Evolutionary conservation across 2,888 invertebrate species (phyloP).

Genomic region (Cantharis lateralis): DNA sequence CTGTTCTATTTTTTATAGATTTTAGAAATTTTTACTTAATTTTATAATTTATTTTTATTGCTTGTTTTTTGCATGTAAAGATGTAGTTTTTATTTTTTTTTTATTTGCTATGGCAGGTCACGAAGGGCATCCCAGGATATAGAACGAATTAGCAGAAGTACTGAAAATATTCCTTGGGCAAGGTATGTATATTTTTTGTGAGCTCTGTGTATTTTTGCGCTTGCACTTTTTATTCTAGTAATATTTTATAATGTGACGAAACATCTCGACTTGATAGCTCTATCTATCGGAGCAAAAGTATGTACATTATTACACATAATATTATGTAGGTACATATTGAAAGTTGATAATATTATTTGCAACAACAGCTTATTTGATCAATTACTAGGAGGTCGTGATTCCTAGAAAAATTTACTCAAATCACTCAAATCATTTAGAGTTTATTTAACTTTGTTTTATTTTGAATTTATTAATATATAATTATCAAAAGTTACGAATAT

Average conservation of each 20-base stretch:
- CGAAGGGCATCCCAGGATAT: slow-evolving; percentile 86
- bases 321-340: neutral
- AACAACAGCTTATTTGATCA: neutral
- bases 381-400: neutral
- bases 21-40: slow-evolving; percentile 34
- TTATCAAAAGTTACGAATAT: too few species aligned
- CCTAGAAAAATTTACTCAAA: neutral
- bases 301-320: neutral
- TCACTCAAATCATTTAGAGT: too few species aligned
- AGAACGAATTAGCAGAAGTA: slow-evolving; percentile 57
- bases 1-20: slow-evolving; percentile 22
- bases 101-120: slow-evolving; percentile 67
- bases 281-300: neutral
- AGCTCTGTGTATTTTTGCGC: neutral
- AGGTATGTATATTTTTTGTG: slow-evolving; percentile 44
- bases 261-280: neutral
- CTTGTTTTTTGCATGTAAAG: slow-evolving; percentile 32
- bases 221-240: neutral
- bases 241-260: neutral
- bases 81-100: slow-evolving; percentile 43
- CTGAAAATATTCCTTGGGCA: slow-evolving; percentile 48
- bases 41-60: slow-evolving; percentile 31
- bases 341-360: neutral
- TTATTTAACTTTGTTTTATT: too few species aligned
- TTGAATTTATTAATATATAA: too few species aligned